Evolutionary conservation across 2,113 vertebrate species (phyloP).

Genomic region (Prolemur simus): DNA sequence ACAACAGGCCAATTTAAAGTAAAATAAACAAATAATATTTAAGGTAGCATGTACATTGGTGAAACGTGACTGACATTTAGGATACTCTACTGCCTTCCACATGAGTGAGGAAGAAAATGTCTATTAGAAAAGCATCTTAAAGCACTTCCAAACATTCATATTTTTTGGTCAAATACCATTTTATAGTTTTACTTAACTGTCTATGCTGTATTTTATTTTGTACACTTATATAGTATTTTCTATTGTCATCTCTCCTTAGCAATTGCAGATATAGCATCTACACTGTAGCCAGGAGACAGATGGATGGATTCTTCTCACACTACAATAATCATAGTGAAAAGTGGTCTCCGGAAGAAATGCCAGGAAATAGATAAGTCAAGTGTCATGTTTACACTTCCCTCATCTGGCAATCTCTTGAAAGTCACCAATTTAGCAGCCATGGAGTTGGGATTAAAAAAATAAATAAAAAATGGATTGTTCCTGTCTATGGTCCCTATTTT

Average conservation of each 20-base stretch:
- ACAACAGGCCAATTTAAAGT: not conserved
- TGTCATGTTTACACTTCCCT: not conserved
- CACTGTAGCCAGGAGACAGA: not conserved
- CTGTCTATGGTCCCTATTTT: not conserved
- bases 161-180: not conserved
- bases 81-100: not conserved
- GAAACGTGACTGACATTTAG: not conserved
- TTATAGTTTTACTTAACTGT: not conserved
- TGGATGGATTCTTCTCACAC: fast-evolving
- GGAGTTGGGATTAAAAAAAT: not conserved
- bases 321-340: not conserved
- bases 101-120: not conserved
- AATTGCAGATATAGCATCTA: not conserved
- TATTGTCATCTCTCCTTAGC: not conserved
- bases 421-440: not conserved
- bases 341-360: not conserved
- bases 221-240: not conserved
- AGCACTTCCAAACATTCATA: not conserved
- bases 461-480: not conserved
- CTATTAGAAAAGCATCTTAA: slow-evolving; percentile 12
- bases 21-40: not conserved
- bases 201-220: not conserved
- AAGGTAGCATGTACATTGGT: fast-evolving
- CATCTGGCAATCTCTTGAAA: slow-evolving; percentile 1
- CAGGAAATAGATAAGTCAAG: not conserved